A percentile compares a stretch with the other conserved stretches of the same genome.
Evolutionary conservation across 1,140 invertebrate species (phyloP).

Genomic region (Drosophila pseudoananassae): DNA sequence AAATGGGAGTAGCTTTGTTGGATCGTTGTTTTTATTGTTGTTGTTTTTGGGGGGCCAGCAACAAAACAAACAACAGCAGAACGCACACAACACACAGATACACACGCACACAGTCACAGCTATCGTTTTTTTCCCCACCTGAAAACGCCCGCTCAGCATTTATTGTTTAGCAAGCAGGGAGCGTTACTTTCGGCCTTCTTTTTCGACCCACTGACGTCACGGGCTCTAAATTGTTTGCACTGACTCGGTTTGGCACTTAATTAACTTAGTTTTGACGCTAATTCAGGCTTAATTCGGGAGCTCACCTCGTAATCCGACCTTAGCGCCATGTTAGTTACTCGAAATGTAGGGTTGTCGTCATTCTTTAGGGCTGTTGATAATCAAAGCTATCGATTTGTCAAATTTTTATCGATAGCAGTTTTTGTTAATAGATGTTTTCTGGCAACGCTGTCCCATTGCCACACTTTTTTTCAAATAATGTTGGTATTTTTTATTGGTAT

Average conservation of each 20-base stretch:
- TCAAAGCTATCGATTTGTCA: no score
- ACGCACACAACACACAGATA: slow-evolving; percentile 41
- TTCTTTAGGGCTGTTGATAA: not conserved
- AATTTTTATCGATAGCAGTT: no score
- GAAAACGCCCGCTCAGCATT: slow-evolving; percentile 73
- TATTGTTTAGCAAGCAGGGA: slow-evolving; percentile 13
- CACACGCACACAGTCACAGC: slow-evolving; percentile 30
- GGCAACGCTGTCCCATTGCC: no score
- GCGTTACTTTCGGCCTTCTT: not conserved
- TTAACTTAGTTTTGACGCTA: slow-evolving; percentile 65
- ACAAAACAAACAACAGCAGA: slow-evolving; percentile 72
- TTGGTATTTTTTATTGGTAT: no score
- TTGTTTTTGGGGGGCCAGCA: slow-evolving; percentile 41
- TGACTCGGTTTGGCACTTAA: slow-evolving; percentile 47
- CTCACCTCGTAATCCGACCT: slow-evolving; percentile 84
- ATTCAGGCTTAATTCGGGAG: slow-evolving; percentile 54
- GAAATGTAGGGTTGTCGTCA: no score
- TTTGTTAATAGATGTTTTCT: no score
- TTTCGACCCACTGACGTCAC: slow-evolving; percentile 10
- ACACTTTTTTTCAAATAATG: no score
- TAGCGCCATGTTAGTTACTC: slow-evolving; percentile 75
- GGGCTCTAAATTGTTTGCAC: slow-evolving; percentile 59
- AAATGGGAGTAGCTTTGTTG: slow-evolving; percentile 7
- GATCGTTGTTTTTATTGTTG: slow-evolving; percentile 9
- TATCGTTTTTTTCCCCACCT: slow-evolving; percentile 73